These are phyloP conservation scores for Atlantisia rogersi DNA, from an alignment of 2,113 vertebrate genomes.

Conservation along the genomic window DNA sequence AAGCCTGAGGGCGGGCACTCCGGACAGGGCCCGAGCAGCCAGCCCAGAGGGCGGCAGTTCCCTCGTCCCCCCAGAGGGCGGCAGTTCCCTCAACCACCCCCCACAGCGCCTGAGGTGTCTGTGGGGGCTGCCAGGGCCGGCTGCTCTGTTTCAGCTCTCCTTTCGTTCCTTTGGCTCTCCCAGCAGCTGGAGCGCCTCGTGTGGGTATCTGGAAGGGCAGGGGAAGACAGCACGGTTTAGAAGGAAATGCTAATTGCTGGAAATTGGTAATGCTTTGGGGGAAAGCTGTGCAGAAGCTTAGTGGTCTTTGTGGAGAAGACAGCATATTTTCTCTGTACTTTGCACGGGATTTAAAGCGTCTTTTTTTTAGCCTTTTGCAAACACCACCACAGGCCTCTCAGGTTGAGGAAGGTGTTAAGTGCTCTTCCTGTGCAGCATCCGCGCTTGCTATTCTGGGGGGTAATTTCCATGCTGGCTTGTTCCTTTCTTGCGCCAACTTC, in stretches of 20 bases:
- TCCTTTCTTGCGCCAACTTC: background rate
- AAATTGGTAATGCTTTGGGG: background rate
- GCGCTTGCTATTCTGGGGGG: background rate
- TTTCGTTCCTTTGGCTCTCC: too few species aligned
- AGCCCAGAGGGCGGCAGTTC: background rate
- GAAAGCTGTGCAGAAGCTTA: background rate
- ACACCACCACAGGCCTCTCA: rapidly evolving
- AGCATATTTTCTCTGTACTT: background rate
- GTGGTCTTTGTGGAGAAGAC: background rate
- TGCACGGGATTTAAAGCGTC: background rate
- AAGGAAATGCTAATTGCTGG: background rate
- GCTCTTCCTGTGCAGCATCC: background rate
- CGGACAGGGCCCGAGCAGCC: rapidly evolving
- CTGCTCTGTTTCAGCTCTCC: too few species aligned
- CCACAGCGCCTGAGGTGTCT: rapidly evolving
- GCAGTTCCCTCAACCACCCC: too few species aligned
- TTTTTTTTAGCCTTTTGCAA: too few species aligned
- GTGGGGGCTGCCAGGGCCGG: too few species aligned
- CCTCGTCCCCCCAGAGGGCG: background rate
- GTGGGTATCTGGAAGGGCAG: background rate
- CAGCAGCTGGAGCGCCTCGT: rapidly evolving
- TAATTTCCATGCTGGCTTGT: background rate
- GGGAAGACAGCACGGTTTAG: background rate
- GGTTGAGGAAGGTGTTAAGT: background rate
- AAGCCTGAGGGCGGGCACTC: rapidly evolving